Percentiles rank a stretch among this genome's conserved stretches.
phyloP scores from a whole-genome alignment of 2,797 vertebrate genomes.

The Notolabrus celidotus region DNA sequence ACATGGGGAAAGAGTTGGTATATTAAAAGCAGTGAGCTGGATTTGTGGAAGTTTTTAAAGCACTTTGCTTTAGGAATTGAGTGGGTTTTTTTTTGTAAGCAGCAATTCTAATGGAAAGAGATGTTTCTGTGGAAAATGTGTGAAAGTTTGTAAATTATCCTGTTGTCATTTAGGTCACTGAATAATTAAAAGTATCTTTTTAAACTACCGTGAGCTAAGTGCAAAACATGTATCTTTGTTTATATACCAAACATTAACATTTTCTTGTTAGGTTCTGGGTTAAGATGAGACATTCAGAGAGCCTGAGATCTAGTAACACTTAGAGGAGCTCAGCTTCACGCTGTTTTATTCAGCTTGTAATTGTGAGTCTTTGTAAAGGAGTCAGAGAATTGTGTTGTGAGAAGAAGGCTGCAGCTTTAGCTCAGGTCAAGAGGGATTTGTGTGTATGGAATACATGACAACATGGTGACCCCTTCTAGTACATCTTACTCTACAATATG shows the following conservation, averaged over 20 bases:
- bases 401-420: neutral
- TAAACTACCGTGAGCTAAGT: no score
- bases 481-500: slow-evolving; percentile 12
- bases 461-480: slow-evolving; percentile 9
- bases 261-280: slow-evolving; percentile 19
- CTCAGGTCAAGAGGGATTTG: slow-evolving; percentile 3
- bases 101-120: neutral
- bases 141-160: slow-evolving; percentile 24
- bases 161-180: slow-evolving; percentile 25
- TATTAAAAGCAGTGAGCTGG: slow-evolving; percentile 1
- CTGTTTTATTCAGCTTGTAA: slow-evolving; percentile 27
- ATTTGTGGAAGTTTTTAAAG: neutral
- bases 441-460: neutral
- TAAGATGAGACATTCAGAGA: slow-evolving; percentile 33
- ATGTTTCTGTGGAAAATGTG: neutral
- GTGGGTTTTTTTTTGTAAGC: slow-evolving; percentile 8
- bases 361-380: slow-evolving; percentile 18
- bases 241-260: no score
- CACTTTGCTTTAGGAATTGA: neutral
- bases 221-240: no score
- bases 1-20: neutral
- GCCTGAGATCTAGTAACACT: slow-evolving; percentile 18
- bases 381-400: neutral
- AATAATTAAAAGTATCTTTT: slow-evolving; percentile 14
- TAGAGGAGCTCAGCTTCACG: slow-evolving; percentile 5